Percentiles rank a stretch among this genome's conserved stretches.
These are phyloP conservation scores for Lethenteron reissneri DNA, from an alignment of 2,113 vertebrate genomes.

Conservation along the genomic window DNA sequence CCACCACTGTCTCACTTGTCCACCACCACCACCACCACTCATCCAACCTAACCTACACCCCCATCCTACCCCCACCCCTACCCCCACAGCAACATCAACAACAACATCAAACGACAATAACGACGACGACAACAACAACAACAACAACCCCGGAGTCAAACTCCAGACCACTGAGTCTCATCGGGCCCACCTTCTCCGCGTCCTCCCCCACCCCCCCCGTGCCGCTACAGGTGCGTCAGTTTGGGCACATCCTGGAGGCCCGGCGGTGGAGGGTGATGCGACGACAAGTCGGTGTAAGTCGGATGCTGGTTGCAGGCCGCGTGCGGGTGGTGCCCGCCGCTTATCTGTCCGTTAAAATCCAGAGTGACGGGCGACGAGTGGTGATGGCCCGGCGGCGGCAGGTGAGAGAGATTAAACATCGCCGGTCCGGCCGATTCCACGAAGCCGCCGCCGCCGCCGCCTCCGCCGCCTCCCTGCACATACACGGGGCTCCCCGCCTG, in stretches of 20 bases:
- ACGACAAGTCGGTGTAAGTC: conserved; percentile 75
- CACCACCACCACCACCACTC: too few species aligned
- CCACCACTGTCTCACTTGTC: too few species aligned
- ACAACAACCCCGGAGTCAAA: too few species aligned
- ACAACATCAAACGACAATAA: too few species aligned
- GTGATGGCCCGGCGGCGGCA: conserved; percentile 26
- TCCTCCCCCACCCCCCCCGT: too few species aligned
- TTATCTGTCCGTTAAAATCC: conserved; percentile 65
- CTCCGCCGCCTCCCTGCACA: conserved; percentile 16
- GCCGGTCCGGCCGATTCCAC: conserved; percentile 61
- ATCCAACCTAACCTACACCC: too few species aligned
- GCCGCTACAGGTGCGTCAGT: conserved; percentile 47
- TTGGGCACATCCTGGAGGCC: conserved; percentile 99
- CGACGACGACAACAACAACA: too few species aligned
- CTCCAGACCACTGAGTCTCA: too few species aligned
- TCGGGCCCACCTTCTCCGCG: too few species aligned
- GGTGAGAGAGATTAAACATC: conserved; percentile 79
- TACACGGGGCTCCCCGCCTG: conserved; percentile 52
- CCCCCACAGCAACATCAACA: too few species aligned
- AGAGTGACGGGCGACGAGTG: conserved; percentile 53
- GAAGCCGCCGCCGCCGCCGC: conserved; percentile 38
- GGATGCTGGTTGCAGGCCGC: conserved; percentile 66
- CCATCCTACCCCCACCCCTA: too few species aligned
- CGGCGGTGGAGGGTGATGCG: conserved; percentile 91
- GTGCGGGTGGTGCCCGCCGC: conserved; percentile 50